Conservation (phyloP, 2,113 vertebrate genomes). For the Aptenodytes forsteri region DNA sequence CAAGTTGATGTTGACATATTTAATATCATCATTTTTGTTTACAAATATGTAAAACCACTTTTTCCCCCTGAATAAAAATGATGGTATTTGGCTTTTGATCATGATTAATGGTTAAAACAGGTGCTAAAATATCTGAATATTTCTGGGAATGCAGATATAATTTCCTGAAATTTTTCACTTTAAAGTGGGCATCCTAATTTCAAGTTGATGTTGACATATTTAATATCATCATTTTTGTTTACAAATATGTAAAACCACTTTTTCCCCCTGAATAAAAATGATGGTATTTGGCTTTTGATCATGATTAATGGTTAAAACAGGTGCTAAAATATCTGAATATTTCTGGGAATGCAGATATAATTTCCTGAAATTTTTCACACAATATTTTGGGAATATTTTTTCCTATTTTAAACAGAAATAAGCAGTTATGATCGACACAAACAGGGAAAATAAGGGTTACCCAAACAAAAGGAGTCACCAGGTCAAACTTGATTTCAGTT, state of each 20-base stretch:
- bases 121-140: background rate
- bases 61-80: accelerated
- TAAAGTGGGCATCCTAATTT: background rate
- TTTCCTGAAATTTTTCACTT: background rate
- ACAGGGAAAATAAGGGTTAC: background rate
- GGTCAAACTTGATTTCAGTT: background rate
- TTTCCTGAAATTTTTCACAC: background rate
- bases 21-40: background rate
- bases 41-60: background rate
- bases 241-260: background rate
- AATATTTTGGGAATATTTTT: background rate
- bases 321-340: background rate
- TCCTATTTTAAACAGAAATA: background rate
- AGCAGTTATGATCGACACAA: background rate
- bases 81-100: background rate
- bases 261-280: accelerated
- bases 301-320: background rate
- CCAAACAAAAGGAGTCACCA: background rate
- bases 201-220: background rate
- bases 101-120: background rate
- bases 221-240: background rate
- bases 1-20: background rate
- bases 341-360: background rate
- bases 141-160: background rate
- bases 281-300: background rate